These are phyloP conservation scores for Synodontis membranacea DNA, from an alignment of 2,113 vertebrate species.

Conservation along the genomic window DNA sequence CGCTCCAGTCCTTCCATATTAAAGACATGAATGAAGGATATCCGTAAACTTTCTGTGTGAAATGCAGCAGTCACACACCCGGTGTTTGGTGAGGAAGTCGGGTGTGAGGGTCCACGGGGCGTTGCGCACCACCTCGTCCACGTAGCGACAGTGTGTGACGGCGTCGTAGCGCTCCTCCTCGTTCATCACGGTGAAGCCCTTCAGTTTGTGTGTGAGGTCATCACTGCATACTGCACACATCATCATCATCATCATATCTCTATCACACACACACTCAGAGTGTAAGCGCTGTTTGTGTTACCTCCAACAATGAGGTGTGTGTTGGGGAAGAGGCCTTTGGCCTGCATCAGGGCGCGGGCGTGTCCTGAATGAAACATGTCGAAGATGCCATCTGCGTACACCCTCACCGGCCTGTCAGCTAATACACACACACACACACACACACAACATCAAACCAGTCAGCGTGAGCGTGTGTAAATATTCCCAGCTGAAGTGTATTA, in stretches of 20 bases:
- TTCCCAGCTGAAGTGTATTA: background rate
- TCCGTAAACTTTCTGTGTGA: too few relatives aligned
- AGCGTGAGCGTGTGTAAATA: background rate
- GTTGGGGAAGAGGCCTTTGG: constrained; percentile 87
- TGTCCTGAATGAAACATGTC: constrained; percentile 90
- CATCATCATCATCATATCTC: background rate
- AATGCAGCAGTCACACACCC: constrained; percentile 70
- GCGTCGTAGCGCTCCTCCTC: constrained; percentile 95
- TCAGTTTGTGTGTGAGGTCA: constrained; percentile 94
- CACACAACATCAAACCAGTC: background rate
- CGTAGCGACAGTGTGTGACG: constrained; percentile 93
- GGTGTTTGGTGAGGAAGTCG: constrained; percentile 88
- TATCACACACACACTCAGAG: background rate
- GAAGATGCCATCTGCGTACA: constrained; percentile 89
- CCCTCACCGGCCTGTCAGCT: constrained; percentile 84
- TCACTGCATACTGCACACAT: constrained; percentile 88
- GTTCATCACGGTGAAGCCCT: constrained; percentile 98
- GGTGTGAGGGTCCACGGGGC: constrained; percentile 93
- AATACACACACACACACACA: constrained; percentile 25
- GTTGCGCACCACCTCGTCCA: constrained; percentile 94
- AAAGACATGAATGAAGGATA: background rate
- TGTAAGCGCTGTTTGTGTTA: constrained; percentile 56
- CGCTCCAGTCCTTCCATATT: background rate
- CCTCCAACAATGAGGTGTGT: constrained; percentile 89
- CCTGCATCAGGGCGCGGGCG: constrained; percentile 88